These are phyloP conservation scores for Pachycephus smyrnensis DNA, from an alignment of 2,888 invertebrate species.

Conservation along the genomic window DNA sequence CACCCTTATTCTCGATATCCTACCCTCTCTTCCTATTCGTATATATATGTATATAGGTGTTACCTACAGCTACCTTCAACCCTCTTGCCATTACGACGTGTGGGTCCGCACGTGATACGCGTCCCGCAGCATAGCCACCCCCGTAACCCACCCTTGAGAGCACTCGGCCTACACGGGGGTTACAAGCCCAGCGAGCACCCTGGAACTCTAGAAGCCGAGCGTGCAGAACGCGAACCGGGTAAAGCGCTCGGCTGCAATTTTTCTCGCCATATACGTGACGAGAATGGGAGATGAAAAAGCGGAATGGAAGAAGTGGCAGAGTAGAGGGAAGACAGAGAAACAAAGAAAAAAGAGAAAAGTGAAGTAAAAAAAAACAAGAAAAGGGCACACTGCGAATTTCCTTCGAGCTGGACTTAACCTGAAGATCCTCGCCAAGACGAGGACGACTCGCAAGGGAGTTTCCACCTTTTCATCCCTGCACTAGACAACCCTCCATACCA, in stretches of 20 bases:
- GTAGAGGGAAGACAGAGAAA: constrained; percentile 15
- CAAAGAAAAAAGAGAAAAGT: constrained; percentile 28
- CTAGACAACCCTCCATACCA: constrained; percentile 19
- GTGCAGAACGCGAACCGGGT: constrained; percentile 66
- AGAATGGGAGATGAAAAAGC: constrained; percentile 59
- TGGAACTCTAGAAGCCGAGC: constrained; percentile 44
- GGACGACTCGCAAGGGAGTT: constrained; percentile 54
- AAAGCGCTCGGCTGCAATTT: constrained; percentile 67
- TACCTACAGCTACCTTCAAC: background rate
- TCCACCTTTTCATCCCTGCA: constrained; percentile 40
- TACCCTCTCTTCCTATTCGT: background rate
- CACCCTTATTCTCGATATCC: constrained; percentile 13
- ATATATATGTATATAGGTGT: background rate
- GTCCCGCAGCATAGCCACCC: background rate
- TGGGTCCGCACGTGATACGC: background rate
- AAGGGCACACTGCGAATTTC: constrained; percentile 52
- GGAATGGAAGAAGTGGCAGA: constrained; percentile 27
- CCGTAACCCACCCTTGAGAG: background rate
- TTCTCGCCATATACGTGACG: constrained; percentile 68
- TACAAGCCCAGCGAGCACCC: constrained; percentile 3
- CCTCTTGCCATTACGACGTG: background rate
- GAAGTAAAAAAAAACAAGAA: constrained; percentile 28
- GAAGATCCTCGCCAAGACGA: constrained; percentile 23
- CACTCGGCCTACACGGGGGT: constrained; percentile 7
- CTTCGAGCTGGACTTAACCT: constrained; percentile 26